phyloP scores from a whole-genome alignment of 92 coral and sea anemone genomes.

The Desmophyllum pertusum region DNA sequence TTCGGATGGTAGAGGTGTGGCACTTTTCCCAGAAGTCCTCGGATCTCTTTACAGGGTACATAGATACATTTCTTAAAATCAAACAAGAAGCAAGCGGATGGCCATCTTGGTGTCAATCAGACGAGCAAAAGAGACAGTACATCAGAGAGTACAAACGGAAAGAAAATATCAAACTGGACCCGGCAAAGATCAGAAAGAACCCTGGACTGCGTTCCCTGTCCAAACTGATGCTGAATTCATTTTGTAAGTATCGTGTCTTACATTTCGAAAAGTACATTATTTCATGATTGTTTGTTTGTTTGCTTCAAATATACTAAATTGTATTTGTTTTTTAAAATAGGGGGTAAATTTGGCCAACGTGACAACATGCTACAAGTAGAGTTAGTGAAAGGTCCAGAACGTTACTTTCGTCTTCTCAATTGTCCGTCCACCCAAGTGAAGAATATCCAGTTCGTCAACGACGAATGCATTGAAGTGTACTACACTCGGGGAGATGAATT shows the following conservation, averaged over 20 bases:
- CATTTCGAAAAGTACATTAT: too few species aligned
- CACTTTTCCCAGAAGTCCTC: slow-evolving; percentile 39
- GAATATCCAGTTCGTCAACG: slow-evolving; percentile 50
- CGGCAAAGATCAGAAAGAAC: slow-evolving; percentile 34
- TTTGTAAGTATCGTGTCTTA: too few species aligned
- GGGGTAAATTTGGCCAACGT: slow-evolving; percentile 64
- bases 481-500: slow-evolving; percentile 33
- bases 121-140: slow-evolving; percentile 41
- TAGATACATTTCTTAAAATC: slow-evolving; percentile 62
- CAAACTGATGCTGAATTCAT: slow-evolving; percentile 59
- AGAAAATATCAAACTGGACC: slow-evolving; percentile 60
- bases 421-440: slow-evolving; percentile 34
- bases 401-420: slow-evolving; percentile 48
- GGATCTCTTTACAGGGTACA: slow-evolving; percentile 46
- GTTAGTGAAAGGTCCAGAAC: slow-evolving; percentile 43
- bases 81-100: slow-evolving; percentile 59
- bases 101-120: slow-evolving; percentile 50
- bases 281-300: too few species aligned
- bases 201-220: slow-evolving; percentile 63
- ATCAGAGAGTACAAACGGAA: slow-evolving; percentile 35
- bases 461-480: slow-evolving; percentile 27
- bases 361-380: slow-evolving; percentile 58
- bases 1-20: slow-evolving; percentile 51
- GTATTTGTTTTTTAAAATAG: too few species aligned
- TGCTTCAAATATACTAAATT: too few species aligned